phyloP scores from a whole-genome alignment of 2,888 invertebrate genomes.

The Octonoba sinensis region DNA sequence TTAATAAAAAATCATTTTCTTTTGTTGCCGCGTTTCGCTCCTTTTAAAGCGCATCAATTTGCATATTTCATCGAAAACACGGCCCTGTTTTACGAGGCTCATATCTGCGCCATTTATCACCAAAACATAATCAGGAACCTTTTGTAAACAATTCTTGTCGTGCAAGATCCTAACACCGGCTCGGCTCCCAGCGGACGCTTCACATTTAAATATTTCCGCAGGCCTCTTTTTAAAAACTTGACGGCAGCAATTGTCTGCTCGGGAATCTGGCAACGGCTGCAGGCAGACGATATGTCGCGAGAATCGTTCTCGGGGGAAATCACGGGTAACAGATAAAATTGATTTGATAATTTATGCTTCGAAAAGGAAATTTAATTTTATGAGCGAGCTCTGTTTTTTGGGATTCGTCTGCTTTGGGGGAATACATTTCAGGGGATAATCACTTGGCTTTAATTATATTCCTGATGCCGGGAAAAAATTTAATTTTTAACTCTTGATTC shows the following conservation, averaged over 20 bases:
- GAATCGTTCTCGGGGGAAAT: conserved; percentile 58
- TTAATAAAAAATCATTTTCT: too few relatives aligned
- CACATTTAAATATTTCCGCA: conserved; percentile 47
- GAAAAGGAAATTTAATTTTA: conserved; percentile 57
- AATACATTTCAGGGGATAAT: too few relatives aligned
- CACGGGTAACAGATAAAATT: conserved; percentile 62
- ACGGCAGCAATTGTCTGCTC: conserved; percentile 22
- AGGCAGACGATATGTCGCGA: conserved; percentile 45
- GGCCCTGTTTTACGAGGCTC: conserved; percentile 17
- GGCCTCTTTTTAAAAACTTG: conserved; percentile 29
- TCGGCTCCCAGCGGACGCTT: conserved; percentile 7
- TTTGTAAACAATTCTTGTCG: conserved; percentile 51
- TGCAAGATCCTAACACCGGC: conserved; percentile 29
- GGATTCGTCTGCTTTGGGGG: too few relatives aligned
- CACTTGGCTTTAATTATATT: too few relatives aligned
- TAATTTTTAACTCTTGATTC: too few relatives aligned
- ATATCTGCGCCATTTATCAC: conserved; percentile 55
- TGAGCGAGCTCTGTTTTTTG: conserved; percentile 5
- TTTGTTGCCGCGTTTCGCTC: too few relatives aligned
- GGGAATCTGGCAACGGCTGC: conserved; percentile 56
- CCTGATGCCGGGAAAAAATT: too few relatives aligned
- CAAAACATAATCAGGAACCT: conserved; percentile 45
- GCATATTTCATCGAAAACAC: conserved; percentile 26
- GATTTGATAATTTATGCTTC: conserved; percentile 64
- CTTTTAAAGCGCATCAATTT: conserved; percentile 39